Conservation (phyloP, 1,140 invertebrate genomes). For the Coboldia fuscipes region DNA sequence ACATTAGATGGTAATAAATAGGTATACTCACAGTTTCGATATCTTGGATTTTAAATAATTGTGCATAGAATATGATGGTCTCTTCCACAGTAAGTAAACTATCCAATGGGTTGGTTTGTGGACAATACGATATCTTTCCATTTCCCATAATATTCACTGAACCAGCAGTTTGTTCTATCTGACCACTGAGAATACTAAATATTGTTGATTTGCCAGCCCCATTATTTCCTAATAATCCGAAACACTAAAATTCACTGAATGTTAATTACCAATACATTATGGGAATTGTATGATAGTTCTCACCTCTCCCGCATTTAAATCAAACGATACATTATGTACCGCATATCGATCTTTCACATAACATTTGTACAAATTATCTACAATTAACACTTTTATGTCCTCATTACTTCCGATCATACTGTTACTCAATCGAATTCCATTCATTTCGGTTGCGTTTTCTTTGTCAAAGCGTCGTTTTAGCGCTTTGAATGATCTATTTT, state of each 20-base stretch:
- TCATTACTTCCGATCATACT: too few species aligned
- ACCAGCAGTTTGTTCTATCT: slow-evolving; percentile 28
- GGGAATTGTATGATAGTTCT: too few species aligned
- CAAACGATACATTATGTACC: slow-evolving; percentile 15
- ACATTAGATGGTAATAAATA: not conserved
- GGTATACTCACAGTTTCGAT: slow-evolving; percentile 18
- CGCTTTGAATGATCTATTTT: slow-evolving; percentile 21
- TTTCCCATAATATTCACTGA: slow-evolving; percentile 22
- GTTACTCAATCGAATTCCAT: slow-evolving; percentile 2
- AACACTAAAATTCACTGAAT: slow-evolving; percentile 39
- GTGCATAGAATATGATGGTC: slow-evolving; percentile 27
- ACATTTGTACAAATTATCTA: slow-evolving; percentile 13
- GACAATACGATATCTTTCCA: slow-evolving; percentile 46
- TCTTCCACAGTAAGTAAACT: slow-evolving; percentile 37
- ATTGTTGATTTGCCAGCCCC: slow-evolving; percentile 53
- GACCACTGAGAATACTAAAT: slow-evolving; percentile 50
- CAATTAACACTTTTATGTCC: slow-evolving; percentile 9
- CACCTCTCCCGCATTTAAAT: slow-evolving; percentile 15
- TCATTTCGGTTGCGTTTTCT: not conserved
- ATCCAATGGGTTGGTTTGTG: slow-evolving; percentile 64
- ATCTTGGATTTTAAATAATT: slow-evolving; percentile 23
- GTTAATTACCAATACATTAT: too few species aligned
- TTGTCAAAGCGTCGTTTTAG: slow-evolving; percentile 13
- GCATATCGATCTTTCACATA: slow-evolving; percentile 13
- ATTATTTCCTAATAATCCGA: slow-evolving; percentile 53